Percentiles rank a stretch among this genome's conserved stretches.
Conservation (phyloP, 2,113 vertebrate genomes). For the Gobiocypris rarus region DNA sequence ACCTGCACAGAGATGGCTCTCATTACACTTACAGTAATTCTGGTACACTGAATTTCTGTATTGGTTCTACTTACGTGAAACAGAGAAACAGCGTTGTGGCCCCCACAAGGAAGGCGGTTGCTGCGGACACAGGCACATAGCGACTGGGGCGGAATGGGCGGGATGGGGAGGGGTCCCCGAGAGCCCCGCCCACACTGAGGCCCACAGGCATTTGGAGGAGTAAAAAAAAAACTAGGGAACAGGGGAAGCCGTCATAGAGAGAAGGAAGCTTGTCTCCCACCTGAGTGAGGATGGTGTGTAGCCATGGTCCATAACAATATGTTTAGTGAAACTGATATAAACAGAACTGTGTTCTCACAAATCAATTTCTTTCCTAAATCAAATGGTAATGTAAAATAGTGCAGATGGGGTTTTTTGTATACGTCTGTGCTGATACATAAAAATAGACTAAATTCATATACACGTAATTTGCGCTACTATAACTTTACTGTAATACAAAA, state of each 20-base stretch:
- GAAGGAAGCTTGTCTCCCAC: not conserved
- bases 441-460: constrained; percentile 53
- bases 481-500: constrained; percentile 73
- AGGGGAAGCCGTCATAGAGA: constrained; percentile 22
- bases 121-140: constrained; percentile 94
- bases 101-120: constrained; percentile 92
- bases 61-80: constrained; percentile 90
- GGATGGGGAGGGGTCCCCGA: constrained; percentile 77
- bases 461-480: constrained; percentile 60
- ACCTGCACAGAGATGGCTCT: constrained; percentile 71
- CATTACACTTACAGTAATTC: not conserved
- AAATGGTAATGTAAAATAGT: constrained; percentile 12
- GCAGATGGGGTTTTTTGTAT: constrained; percentile 53
- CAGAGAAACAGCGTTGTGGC: constrained; percentile 95
- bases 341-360: not conserved
- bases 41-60: not conserved
- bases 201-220: constrained; percentile 69
- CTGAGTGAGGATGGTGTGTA: constrained; percentile 20
- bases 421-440: constrained; percentile 36
- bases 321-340: not conserved
- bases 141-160: constrained; percentile 95
- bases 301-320: constrained; percentile 30
- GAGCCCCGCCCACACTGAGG: constrained; percentile 73
- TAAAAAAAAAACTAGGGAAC: constrained; percentile 40
- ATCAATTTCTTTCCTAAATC: not conserved